Evolutionary conservation across 2,888 invertebrate genomes (phyloP), one percentile per base, ranked within the genome.

Genomic region (Callinectes sapidus): DNA sequence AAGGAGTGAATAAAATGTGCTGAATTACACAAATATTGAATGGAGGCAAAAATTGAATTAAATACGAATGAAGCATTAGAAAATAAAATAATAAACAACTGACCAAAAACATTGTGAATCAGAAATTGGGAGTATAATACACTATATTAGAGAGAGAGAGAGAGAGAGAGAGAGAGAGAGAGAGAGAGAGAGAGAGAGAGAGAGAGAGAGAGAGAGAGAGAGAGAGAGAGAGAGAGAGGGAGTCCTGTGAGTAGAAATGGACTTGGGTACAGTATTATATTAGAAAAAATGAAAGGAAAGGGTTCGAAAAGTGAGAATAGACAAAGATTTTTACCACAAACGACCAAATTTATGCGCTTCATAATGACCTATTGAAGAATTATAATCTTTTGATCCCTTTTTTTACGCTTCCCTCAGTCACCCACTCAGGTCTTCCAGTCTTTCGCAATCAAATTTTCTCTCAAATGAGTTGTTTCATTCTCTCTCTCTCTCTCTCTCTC

Each of bases 221-320:
- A 90, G 71, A 71, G 77, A 42, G 77, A 77, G 71, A 77, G 90
- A n/a, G 48, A 88, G 23, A n/a, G n/a, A n/a, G n/a, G n/a, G n/a
- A n/a, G n/a, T n/a, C n/a, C n/a, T n/a, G n/a, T n/a, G n/a, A n/a
- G n/a, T n/a, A 71, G 42, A 88, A 55, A 89, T n/a, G 18, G 1
- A 39, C 48, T 28, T 28, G 6, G 87, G 28, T 8, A 88, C 32
- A 28, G 32, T 8, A 32, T n/a, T 28, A 88, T 6, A 32, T 81
- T 81, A 0, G 35, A 16, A 3, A 35, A 81, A 35, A 32, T 35
- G 35, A 35, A 81, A 16, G 35, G 32, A 35, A 77, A 77, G 28
- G 13, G 13, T n/a, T 28, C 10, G 71, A 28, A 77, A 28, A 77
- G 10, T 28, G 10, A 28, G 13, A 23, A 0, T 5, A n/a, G 71